A percentile compares a stretch with the other conserved stretches of the same genome.
These are phyloP conservation scores for Halichoerus grypus DNA, from an alignment of 2,113 vertebrate genomes.

Conservation along the genomic window DNA sequence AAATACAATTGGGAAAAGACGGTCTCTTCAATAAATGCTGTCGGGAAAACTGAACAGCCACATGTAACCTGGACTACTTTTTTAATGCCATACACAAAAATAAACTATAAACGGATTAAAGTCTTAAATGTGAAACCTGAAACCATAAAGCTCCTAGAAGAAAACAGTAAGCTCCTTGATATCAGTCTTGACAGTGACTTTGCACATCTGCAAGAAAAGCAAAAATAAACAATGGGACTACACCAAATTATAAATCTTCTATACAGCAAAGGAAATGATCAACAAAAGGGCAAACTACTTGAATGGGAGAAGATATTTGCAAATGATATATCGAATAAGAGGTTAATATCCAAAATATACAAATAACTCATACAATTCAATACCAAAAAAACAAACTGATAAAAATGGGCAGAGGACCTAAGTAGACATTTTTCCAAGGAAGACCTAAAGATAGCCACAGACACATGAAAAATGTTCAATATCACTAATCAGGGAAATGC, in stretches of 20 bases:
- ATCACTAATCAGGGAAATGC: not conserved
- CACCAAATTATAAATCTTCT: not conserved
- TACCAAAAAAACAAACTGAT: not conserved
- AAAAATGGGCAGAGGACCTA: not conserved
- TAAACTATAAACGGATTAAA: not conserved
- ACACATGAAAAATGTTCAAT: not conserved
- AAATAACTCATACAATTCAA: not conserved
- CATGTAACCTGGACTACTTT: not conserved
- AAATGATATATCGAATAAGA: not conserved
- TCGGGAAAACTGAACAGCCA: not conserved
- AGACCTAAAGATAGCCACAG: not conserved
- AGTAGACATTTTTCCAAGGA: not conserved
- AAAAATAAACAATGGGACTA: not conserved
- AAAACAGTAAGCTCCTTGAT: not conserved
- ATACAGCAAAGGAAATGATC: not conserved
- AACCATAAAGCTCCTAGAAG: not conserved
- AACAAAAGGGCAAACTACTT: not conserved
- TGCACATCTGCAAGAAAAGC: not conserved
- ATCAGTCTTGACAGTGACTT: not conserved
- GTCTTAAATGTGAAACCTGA: not conserved
- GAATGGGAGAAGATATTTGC: not conserved
- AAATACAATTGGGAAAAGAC: not conserved
- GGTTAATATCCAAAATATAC: not conserved
- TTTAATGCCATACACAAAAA: not conserved
- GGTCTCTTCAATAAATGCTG: not conserved